A percentile compares a stretch with the other conserved stretches of the same genome.
Conservation (phyloP, 2,797 vertebrate species). For the Cheirogaleus major region DNA sequence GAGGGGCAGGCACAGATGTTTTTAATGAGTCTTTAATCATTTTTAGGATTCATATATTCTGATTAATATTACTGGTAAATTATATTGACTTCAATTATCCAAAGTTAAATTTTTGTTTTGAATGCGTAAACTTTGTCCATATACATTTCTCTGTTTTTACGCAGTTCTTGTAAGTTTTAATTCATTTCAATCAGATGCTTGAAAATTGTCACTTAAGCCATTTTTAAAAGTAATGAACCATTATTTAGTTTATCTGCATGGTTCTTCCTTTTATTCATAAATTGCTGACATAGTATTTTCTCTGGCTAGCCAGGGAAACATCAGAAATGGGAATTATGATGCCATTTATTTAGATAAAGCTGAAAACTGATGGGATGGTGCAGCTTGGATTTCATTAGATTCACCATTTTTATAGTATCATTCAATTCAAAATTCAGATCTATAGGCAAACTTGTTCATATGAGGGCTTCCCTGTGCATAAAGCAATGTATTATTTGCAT, state of each 20-base stretch:
- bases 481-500: background rate
- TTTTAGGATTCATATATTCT: background rate
- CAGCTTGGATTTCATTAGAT: background rate
- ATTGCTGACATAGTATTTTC: background rate
- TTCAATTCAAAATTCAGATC: background rate
- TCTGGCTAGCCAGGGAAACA: background rate
- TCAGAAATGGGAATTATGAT: background rate
- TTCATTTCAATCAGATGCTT: background rate
- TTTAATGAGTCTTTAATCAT: background rate
- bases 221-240: background rate
- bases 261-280: background rate
- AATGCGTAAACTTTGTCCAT: background rate
- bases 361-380: background rate
- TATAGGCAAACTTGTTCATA: background rate
- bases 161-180: background rate
- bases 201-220: background rate
- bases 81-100: background rate
- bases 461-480: background rate
- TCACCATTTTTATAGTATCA: background rate
- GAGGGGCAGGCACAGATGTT: background rate
- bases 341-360: background rate
- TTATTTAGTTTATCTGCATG: background rate
- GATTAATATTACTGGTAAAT: conserved; percentile 32
- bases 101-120: conserved; percentile 39
- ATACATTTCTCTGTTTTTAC: background rate